Evolutionary conservation across 2,797 vertebrate species (phyloP).

Genomic region (Zalophus californianus): DNA sequence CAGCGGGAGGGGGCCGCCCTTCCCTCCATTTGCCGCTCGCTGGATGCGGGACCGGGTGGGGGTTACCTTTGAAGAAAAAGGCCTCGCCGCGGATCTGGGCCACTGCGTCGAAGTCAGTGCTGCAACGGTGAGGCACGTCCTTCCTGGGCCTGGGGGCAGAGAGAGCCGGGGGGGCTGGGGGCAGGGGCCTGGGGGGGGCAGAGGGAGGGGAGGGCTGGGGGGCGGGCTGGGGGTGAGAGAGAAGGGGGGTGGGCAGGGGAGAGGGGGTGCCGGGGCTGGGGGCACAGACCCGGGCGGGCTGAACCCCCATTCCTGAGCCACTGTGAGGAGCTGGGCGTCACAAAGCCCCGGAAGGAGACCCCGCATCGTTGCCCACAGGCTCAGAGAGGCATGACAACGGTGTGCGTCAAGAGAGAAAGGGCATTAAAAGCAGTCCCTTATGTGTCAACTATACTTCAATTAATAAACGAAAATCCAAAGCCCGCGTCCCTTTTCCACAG

Average conservation of each 20-base stretch:
- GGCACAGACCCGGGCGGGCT: not conserved
- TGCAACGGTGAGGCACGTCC: constrained; percentile 95
- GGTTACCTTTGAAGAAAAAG: constrained; percentile 96
- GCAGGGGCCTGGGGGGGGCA: constrained; percentile 13
- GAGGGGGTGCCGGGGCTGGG: not conserved
- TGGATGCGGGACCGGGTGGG: rapidly evolving
- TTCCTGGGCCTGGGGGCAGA: constrained; percentile 88
- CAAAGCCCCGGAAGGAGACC: rapidly evolving
- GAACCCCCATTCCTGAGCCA: not conserved
- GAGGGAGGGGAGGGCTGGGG: not conserved
- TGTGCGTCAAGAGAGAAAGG: not conserved
- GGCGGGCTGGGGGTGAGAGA: no score
- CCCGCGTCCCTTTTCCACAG: rapidly evolving
- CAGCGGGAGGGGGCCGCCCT: rapidly evolving
- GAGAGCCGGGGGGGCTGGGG: not conserved
- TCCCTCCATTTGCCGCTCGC: rapidly evolving
- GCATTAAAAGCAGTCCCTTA: rapidly evolving
- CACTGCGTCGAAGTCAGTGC: constrained; percentile 94
- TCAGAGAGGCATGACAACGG: rapidly evolving
- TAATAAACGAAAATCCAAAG: not conserved
- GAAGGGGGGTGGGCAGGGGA: no score
- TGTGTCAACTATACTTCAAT: not conserved
- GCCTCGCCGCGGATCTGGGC: constrained; percentile 99
- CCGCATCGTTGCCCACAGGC: rapidly evolving
- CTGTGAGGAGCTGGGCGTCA: not conserved